phyloP scores from a whole-genome alignment of 1,140 invertebrate species.

The Bilobella aurantiaca region DNA sequence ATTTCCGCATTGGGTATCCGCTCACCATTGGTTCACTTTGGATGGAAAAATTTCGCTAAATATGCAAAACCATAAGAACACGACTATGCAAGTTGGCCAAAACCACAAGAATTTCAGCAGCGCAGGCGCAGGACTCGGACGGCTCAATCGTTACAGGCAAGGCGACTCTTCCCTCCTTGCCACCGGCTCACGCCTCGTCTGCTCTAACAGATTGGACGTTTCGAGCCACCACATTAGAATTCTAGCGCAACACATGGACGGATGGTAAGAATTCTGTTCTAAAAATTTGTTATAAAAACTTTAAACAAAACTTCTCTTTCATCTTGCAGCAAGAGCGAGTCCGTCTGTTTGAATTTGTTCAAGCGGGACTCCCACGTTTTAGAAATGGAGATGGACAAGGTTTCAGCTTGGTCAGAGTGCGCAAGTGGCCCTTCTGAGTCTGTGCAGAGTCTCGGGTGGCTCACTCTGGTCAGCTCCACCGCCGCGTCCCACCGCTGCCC shows the following conservation, averaged over 20 bases:
- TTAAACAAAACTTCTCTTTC: not conserved
- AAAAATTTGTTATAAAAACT: conserved; percentile 3
- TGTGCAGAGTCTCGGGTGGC: conserved; percentile 18
- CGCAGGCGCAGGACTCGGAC: not conserved
- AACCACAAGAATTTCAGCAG: conserved; percentile 30
- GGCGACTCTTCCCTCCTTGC: conserved; percentile 8
- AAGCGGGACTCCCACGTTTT: conserved; percentile 46
- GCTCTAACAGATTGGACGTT: conserved; percentile 39
- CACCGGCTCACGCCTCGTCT: conserved; percentile 48
- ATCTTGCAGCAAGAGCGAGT: conserved; percentile 44
- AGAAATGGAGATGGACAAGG: conserved; percentile 39
- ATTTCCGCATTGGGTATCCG: conserved; percentile 63
- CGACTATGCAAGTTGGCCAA: conserved; percentile 56
- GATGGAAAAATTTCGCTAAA: conserved; percentile 61
- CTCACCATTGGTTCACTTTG: conserved; percentile 66
- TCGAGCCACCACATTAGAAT: conserved; percentile 47
- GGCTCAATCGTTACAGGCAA: not conserved
- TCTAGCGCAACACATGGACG: conserved; percentile 62
- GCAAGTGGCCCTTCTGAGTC: conserved; percentile 6
- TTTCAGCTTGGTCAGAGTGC: conserved; percentile 10
- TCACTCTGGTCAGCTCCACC: conserved; percentile 33
- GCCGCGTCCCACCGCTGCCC: conserved; percentile 26
- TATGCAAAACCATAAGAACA: conserved; percentile 60
- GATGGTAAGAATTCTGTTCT: conserved; percentile 51
- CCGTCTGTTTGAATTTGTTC: conserved; percentile 49